phyloP scores from a whole-genome alignment of 2,797 vertebrate genomes.

The Cyclura pinguis region DNA sequence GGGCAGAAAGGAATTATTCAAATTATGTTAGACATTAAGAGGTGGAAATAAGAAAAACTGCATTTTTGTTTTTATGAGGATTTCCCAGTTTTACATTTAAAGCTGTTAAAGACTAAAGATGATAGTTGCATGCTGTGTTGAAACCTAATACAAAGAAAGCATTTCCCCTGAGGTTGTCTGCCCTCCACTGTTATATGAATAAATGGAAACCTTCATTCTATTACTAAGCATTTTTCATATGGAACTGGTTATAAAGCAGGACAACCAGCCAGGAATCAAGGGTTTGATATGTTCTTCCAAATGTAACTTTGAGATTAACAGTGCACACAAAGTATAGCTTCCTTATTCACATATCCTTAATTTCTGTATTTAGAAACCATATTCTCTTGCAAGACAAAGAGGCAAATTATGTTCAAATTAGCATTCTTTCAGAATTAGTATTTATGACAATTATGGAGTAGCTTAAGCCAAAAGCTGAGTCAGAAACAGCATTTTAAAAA shows the following conservation, averaged over 20 bases:
- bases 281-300: constrained; percentile 10
- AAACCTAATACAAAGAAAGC: neutral
- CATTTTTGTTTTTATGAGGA: neutral
- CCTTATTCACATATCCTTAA: neutral
- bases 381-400: constrained; percentile 18
- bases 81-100: neutral
- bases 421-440: constrained; percentile 30
- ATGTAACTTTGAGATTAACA: neutral
- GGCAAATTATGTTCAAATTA: constrained; percentile 46
- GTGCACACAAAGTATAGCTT: neutral
- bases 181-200: neutral
- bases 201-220: constrained; percentile 14
- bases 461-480: constrained; percentile 39
- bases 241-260: constrained; percentile 13
- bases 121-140: neutral
- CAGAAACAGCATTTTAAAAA: constrained; percentile 19
- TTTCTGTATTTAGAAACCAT: constrained; percentile 25
- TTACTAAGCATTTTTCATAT: constrained; percentile 25
- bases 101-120: neutral
- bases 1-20: neutral
- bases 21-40: neutral
- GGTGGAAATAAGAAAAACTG: neutral
- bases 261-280: constrained; percentile 2
- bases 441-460: constrained; percentile 34
- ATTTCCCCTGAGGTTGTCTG: neutral